Conservation (phyloP, 1,140 invertebrate species). For the Psilanteris sp. region DNA sequence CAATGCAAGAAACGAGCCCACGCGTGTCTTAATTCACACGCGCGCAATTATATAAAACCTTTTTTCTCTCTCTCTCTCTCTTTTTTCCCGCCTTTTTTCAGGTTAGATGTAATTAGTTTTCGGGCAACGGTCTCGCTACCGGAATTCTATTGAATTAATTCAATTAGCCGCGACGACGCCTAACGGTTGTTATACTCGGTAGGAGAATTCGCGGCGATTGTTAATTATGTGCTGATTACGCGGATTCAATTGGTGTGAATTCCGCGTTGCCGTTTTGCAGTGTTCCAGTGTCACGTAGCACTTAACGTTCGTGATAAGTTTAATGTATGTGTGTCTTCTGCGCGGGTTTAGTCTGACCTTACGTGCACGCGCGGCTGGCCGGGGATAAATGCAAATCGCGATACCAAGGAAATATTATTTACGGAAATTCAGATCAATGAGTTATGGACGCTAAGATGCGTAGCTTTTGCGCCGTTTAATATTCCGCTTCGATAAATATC, state of each 20-base stretch:
- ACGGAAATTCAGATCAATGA: background rate
- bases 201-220: conserved; percentile 47
- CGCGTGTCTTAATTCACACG: no score
- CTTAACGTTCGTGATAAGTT: conserved; percentile 48
- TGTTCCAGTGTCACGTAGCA: conserved; percentile 56
- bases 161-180: conserved; percentile 45
- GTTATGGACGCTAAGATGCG: background rate
- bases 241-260: conserved; percentile 60
- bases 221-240: conserved; percentile 61
- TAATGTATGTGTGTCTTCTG: conserved; percentile 18
- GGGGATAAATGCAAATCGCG: conserved; percentile 5
- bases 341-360: conserved; percentile 18
- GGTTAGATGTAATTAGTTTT: conserved; percentile 24
- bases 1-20: no score
- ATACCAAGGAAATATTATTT: conserved; percentile 28
- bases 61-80: no score
- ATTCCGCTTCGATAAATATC: no score
- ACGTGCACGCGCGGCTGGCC: conserved; percentile 18
- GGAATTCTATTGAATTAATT: conserved; percentile 33
- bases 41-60: no score
- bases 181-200: conserved; percentile 41
- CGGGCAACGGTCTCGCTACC: conserved; percentile 1
- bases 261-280: conserved; percentile 45
- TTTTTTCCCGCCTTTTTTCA: background rate
- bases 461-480: no score